These are phyloP conservation scores for Ailurus styani DNA, from an alignment of 2,113 vertebrate genomes.

Conservation along the genomic window DNA sequence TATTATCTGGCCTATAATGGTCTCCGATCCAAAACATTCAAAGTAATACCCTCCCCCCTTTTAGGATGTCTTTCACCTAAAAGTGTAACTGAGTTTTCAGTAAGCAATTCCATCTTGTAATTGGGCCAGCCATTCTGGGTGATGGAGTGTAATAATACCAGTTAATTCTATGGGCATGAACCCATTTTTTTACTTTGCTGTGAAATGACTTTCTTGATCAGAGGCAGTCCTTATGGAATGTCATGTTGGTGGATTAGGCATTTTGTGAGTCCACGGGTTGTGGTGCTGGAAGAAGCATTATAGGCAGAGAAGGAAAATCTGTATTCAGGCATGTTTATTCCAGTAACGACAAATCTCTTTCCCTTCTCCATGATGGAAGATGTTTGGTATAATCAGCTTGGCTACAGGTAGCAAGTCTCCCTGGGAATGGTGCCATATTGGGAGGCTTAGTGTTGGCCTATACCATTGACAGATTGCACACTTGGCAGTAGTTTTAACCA, in stretches of 20 bases:
- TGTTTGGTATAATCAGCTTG: background rate
- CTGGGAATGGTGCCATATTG: background rate
- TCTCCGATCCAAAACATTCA: background rate
- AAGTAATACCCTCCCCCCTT: background rate
- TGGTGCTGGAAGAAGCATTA: background rate
- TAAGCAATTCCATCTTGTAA: background rate
- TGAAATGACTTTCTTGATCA: background rate
- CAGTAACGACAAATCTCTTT: background rate
- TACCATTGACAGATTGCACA: background rate
- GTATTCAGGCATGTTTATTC: background rate
- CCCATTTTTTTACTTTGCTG: background rate
- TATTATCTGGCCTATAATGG: background rate
- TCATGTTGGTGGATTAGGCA: background rate
- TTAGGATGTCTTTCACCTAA: background rate
- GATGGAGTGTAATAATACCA: background rate
- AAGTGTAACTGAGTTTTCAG: background rate
- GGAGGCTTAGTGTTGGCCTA: background rate
- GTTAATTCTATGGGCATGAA: background rate
- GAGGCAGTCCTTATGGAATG: background rate
- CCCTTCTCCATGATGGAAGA: background rate
- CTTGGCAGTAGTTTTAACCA: background rate
- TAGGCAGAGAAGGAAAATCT: background rate
- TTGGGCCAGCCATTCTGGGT: background rate
- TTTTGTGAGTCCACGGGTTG: background rate
- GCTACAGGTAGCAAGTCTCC: background rate